Percentiles rank a stretch among this genome's conserved stretches.
These are phyloP conservation scores for Galbula dea DNA, from an alignment of 2,113 vertebrate species.

Conservation along the genomic window DNA sequence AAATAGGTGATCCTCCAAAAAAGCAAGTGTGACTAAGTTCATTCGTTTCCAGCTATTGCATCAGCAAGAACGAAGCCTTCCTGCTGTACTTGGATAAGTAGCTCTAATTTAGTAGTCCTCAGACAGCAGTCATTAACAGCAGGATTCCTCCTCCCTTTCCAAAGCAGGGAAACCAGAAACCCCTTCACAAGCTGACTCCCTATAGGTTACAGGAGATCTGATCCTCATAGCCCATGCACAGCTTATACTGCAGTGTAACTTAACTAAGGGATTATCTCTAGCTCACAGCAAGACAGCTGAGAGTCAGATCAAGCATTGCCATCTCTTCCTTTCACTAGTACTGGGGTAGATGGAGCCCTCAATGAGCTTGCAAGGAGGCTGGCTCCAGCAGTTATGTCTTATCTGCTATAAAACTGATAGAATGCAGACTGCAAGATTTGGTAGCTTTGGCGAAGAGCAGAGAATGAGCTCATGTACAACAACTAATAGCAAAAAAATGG, in stretches of 20 bases:
- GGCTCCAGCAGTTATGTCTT: not conserved
- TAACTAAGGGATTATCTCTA: not conserved
- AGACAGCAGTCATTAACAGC: not conserved
- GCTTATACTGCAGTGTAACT: not conserved
- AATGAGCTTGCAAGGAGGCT: not conserved
- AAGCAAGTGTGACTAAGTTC: not conserved
- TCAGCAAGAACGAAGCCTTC: not conserved
- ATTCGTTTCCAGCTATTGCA: not conserved
- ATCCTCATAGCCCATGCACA: not conserved
- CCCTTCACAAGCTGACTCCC: not conserved
- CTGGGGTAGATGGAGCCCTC: not conserved
- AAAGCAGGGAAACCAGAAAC: conserved; percentile 8
- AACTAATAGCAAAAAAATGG: not conserved
- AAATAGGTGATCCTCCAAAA: not conserved
- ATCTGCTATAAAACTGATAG: not conserved
- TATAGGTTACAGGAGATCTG: not conserved
- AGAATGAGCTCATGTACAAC: not conserved
- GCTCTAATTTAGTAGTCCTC: conserved; percentile 19
- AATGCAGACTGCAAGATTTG: not conserved
- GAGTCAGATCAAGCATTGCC: not conserved
- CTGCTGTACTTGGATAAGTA: not conserved
- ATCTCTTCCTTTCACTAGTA: not conserved
- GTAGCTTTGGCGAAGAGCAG: not conserved
- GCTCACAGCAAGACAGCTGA: not conserved
- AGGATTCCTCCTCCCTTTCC: conserved; percentile 1